Conservation (phyloP, 2,888 invertebrate genomes). For the Synergus laeviventris region DNA sequence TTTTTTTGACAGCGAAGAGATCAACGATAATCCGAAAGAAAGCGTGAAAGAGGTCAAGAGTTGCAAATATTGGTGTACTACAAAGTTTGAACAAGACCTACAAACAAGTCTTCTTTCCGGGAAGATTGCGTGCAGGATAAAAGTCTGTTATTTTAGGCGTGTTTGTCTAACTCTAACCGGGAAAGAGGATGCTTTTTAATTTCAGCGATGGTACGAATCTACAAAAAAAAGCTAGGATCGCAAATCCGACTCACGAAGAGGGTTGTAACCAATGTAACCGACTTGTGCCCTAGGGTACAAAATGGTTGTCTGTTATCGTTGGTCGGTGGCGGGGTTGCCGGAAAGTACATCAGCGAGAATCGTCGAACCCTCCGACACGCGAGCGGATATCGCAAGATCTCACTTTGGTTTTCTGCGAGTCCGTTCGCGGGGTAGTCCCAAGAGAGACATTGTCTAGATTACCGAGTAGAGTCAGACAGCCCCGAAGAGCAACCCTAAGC, state of each 20-base stretch:
- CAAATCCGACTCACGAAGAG: constrained; percentile 23
- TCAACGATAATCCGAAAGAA: constrained; percentile 12
- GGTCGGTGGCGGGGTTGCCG: background rate
- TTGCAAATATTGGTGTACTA: background rate
- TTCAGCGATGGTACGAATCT: constrained; percentile 3
- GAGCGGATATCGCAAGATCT: constrained; percentile 57
- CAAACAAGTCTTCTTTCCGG: constrained; percentile 12
- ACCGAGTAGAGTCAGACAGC: constrained; percentile 60
- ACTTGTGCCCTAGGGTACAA: constrained; percentile 21
- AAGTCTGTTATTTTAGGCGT: constrained; percentile 25
- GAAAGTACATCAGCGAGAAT: constrained; percentile 24
- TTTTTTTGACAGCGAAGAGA: constrained; percentile 1
- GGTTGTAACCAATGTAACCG: constrained; percentile 20
- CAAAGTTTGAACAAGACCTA: constrained; percentile 24
- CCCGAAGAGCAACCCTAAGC: constrained; percentile 62
- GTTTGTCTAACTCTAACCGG: background rate
- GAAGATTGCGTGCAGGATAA: background rate
- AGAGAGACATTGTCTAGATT: constrained; percentile 68
- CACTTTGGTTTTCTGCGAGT: constrained; percentile 60
- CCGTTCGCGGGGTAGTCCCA: constrained; percentile 59
- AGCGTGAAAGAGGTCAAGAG: constrained; percentile 21
- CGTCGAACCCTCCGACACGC: constrained; percentile 24
- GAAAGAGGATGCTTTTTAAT: constrained; percentile 27
- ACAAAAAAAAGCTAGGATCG: constrained; percentile 14
- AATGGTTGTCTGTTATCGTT: constrained; percentile 32